phyloP scores from a whole-genome alignment of 2,888 invertebrate genomes.

The Trachelus stipa region DNA sequence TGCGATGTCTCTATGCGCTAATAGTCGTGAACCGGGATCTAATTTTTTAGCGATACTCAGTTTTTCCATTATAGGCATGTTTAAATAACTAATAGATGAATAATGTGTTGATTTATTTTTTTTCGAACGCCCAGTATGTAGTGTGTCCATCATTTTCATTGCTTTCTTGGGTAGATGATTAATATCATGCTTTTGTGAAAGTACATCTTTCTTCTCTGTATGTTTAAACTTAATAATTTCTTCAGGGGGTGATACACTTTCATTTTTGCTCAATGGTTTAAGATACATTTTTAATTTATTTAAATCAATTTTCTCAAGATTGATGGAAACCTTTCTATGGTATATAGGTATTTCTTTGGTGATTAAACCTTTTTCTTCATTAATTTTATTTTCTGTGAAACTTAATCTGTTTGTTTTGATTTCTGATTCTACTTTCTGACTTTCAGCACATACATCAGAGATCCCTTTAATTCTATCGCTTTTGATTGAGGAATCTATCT shows the following conservation, averaged over 20 bases:
- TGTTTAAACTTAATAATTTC: slow-evolving; percentile 4
- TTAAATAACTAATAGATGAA: neutral
- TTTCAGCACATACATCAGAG: neutral
- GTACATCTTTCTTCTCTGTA: neutral
- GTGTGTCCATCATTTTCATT: neutral
- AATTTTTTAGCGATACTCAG: neutral
- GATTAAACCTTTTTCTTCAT: neutral
- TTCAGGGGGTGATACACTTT: neutral
- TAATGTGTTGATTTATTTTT: neutral
- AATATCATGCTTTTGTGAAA: slow-evolving; percentile 1
- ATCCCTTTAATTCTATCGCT: neutral
- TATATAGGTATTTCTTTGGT: neutral
- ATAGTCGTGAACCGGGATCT: neutral
- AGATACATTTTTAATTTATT: neutral
- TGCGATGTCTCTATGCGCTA: neutral
- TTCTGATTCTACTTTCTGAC: neutral
- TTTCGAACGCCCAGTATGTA: neutral
- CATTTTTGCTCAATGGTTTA: neutral
- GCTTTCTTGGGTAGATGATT: neutral
- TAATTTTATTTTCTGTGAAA: neutral
- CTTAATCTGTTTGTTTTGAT: neutral
- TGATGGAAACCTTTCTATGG: slow-evolving; percentile 7
- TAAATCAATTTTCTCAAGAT: slow-evolving; percentile 6
- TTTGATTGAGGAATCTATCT: neutral
- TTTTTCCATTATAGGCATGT: neutral